These are phyloP conservation scores for Charina bottae DNA, from an alignment of 2,113 vertebrate species.

Conservation along the genomic window DNA sequence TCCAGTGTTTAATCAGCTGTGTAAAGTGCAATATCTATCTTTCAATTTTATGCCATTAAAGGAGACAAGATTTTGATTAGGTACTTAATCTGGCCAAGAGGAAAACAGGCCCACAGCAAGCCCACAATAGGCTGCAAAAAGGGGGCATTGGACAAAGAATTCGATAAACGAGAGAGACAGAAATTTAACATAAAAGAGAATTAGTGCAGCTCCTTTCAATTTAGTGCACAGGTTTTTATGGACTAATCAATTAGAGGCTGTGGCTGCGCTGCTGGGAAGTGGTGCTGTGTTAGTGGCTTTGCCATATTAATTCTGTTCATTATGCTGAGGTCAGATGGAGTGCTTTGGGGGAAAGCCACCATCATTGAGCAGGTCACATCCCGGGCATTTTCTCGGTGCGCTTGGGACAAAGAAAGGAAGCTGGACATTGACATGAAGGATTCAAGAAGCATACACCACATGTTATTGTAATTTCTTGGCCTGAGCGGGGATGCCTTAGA, in stretches of 20 bases:
- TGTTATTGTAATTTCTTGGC: not conserved
- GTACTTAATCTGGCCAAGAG: conserved; percentile 88
- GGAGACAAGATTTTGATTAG: conserved; percentile 95
- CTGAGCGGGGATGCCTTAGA: rapidly evolving
- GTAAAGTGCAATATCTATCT: conserved; percentile 95
- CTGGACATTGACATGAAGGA: conserved; percentile 14
- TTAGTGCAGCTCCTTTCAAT: conserved; percentile 86
- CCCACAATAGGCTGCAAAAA: conserved; percentile 77
- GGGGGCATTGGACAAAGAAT: conserved; percentile 77
- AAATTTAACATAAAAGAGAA: conserved; percentile 89
- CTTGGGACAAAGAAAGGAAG: conserved; percentile 33
- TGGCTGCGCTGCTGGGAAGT: conserved; percentile 81
- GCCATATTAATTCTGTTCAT: conserved; percentile 84
- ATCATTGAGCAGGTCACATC: conserved; percentile 68
- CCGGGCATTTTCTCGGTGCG: conserved; percentile 58
- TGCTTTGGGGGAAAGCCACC: conserved; percentile 72
- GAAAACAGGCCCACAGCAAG: conserved; percentile 85
- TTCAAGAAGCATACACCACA: not conserved
- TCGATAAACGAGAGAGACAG: conserved; percentile 85
- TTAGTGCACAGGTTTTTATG: conserved; percentile 86
- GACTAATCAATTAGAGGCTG: conserved; percentile 86
- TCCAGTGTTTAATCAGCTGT: conserved; percentile 94
- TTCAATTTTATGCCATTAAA: conserved; percentile 95
- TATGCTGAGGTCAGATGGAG: conserved; percentile 77
- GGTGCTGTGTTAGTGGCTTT: conserved; percentile 77